phyloP scores from a whole-genome alignment of 2,113 vertebrate genomes.

The Larimichthys polyactis region DNA sequence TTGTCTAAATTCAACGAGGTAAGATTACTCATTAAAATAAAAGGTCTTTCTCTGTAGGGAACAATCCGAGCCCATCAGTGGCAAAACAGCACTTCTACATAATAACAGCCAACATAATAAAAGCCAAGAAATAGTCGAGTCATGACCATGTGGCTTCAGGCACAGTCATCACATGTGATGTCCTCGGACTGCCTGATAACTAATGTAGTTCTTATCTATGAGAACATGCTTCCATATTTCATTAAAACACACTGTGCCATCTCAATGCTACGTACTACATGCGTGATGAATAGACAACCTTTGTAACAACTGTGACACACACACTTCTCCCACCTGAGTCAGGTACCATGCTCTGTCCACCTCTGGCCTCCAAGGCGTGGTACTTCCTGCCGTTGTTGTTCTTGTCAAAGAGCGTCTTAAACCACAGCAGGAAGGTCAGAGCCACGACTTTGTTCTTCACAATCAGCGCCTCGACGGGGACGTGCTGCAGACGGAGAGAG shows the following conservation, averaged over 20 bases:
- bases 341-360: conserved; percentile 82
- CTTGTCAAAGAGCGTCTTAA: conserved; percentile 89
- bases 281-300: not conserved
- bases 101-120: accelerated
- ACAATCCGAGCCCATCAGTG: too few species aligned
- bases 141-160: too few species aligned
- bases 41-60: too few species aligned
- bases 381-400: conserved; percentile 86
- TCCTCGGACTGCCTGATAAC: not conserved
- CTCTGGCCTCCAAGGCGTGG: conserved; percentile 85
- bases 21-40: too few species aligned
- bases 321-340: conserved; percentile 8
- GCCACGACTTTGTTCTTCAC: conserved; percentile 85
- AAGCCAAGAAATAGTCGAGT: too few species aligned
- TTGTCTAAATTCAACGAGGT: too few species aligned
- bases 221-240: not conserved
- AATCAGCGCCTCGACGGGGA: conserved; percentile 86
- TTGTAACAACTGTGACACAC: not conserved
- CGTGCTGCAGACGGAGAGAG: conserved; percentile 41
- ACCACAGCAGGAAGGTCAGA: conserved; percentile 92
- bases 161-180: too few species aligned
- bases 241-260: not conserved
- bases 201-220: not conserved
- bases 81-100: too few species aligned
- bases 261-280: not conserved